A percentile compares a stretch with the other conserved stretches of the same genome.
These are phyloP conservation scores for Panulirus ornatus DNA, from an alignment of 1,140 invertebrate genomes.

Conservation along the genomic window DNA sequence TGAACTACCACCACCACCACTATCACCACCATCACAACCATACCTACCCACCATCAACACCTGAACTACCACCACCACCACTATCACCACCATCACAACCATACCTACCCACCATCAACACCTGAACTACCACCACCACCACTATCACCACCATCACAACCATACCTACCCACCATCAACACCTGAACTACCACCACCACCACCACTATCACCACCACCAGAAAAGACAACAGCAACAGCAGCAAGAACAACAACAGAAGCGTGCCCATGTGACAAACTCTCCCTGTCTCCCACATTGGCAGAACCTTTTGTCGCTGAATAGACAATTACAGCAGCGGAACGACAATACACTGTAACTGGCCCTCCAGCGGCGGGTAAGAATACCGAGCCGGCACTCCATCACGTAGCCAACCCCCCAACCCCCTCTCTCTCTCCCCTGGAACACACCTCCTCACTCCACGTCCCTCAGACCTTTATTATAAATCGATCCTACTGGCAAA, in stretches of 20 bases:
- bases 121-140: constrained; percentile 11
- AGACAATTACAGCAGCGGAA: constrained; percentile 36
- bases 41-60: not conserved
- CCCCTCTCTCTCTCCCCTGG: too few species aligned
- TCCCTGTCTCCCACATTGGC: constrained; percentile 24
- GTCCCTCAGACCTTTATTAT: not conserved
- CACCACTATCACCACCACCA: not conserved
- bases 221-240: not conserved
- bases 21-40: constrained; percentile 3
- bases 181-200: not conserved
- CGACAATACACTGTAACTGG: too few species aligned
- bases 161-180: too few species aligned
- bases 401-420: too few species aligned
- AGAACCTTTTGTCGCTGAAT: constrained; percentile 37
- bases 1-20: too few species aligned
- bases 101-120: too few species aligned
- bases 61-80: too few species aligned
- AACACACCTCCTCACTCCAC: too few species aligned
- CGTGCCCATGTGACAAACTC: constrained; percentile 21
- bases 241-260: not conserved
- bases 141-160: constrained; percentile 14
- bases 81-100: not conserved
- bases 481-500: constrained; percentile 9
- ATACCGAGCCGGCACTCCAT: too few species aligned
- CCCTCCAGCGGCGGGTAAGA: too few species aligned